Conservation (phyloP, 2,888 invertebrate species). For the Drosophila rubida region DNA sequence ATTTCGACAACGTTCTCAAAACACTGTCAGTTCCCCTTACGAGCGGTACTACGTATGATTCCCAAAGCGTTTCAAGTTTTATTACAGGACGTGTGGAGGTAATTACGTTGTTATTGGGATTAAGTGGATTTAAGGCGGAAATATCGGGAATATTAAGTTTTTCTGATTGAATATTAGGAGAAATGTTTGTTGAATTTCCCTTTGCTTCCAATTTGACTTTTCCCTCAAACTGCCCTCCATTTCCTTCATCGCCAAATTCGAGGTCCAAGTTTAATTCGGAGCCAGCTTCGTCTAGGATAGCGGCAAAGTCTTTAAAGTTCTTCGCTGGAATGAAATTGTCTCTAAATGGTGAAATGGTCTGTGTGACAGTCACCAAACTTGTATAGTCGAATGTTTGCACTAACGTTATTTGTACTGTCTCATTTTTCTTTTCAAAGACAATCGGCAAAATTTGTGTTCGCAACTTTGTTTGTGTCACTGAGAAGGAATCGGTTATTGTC, state of each 20-base stretch:
- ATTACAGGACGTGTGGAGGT: constrained; percentile 92
- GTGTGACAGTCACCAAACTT: constrained; percentile 94
- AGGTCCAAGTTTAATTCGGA: constrained; percentile 94
- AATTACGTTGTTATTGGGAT: constrained; percentile 86
- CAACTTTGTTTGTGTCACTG: constrained; percentile 94
- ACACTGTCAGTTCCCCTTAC: constrained; percentile 91
- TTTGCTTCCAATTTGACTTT: constrained; percentile 50
- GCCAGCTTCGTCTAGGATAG: constrained; percentile 94
- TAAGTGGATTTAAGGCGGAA: constrained; percentile 89
- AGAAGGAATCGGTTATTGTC: constrained; percentile 95
- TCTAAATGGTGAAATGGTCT: constrained; percentile 94
- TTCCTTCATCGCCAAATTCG: constrained; percentile 93
- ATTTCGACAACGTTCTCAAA: constrained; percentile 91
- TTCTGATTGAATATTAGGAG: constrained; percentile 43
- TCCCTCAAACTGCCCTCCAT: constrained; percentile 85
- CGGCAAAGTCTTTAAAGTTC: constrained; percentile 94
- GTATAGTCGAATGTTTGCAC: constrained; percentile 96
- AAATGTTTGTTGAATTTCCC: constrained; percentile 39
- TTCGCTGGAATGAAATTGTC: constrained; percentile 94
- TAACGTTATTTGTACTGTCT: constrained; percentile 91
- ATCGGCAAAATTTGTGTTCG: constrained; percentile 96
- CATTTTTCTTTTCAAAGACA: constrained; percentile 89
- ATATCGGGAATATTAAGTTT: constrained; percentile 83
- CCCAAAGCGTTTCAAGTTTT: constrained; percentile 91
- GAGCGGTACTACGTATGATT: constrained; percentile 92